phyloP scores from a whole-genome alignment of 2,797 vertebrate species.

The Chelonia mydas region DNA sequence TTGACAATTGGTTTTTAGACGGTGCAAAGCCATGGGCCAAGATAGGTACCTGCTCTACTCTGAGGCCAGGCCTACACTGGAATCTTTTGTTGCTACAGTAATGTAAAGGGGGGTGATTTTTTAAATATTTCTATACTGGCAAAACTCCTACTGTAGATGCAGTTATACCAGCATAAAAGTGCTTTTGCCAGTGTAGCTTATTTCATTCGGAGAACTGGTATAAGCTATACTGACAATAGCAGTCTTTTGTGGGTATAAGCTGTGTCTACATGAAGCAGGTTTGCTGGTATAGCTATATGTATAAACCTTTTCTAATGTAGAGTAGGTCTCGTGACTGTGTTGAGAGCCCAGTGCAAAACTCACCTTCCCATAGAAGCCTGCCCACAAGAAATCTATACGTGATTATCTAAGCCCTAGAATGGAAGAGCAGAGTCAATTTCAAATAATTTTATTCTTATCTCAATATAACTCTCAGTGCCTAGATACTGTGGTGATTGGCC shows the following conservation, averaged over 20 bases:
- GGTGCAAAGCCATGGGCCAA: not conserved
- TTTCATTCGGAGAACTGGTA: not conserved
- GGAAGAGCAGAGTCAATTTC: too few species aligned
- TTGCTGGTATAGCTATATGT: too few species aligned
- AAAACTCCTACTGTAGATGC: not conserved
- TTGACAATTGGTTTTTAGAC: not conserved
- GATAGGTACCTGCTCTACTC: not conserved
- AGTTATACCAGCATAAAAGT: not conserved
- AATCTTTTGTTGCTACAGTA: rapidly evolving
- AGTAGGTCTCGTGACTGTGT: not conserved
- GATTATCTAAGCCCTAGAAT: not conserved
- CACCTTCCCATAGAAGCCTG: not conserved
- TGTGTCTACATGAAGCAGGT: not conserved
- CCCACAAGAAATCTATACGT: not conserved
- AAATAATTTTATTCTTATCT: too few species aligned
- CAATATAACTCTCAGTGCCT: not conserved
- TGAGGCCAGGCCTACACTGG: rapidly evolving
- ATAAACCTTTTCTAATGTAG: not conserved
- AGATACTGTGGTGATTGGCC: not conserved
- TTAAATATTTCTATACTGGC: not conserved
- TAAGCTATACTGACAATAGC: not conserved
- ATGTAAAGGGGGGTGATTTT: rapidly evolving
- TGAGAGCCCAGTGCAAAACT: not conserved
- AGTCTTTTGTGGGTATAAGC: not conserved
- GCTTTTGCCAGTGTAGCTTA: not conserved